Base-by-base conservation (phyloP, 1,140 invertebrate species). In the Diplogasteroides magnus region DNA sequence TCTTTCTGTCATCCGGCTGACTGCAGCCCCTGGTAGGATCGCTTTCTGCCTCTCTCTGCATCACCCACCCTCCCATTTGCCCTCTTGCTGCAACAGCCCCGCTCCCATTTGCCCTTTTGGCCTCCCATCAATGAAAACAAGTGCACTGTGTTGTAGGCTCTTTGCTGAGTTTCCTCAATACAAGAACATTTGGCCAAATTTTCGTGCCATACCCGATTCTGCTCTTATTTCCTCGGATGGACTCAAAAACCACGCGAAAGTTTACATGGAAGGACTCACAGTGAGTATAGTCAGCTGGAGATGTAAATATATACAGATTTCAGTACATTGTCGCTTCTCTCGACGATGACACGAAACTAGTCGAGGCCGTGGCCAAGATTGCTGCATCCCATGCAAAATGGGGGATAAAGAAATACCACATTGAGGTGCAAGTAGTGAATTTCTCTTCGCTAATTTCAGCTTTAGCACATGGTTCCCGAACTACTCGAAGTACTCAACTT, bases 171-270 rank as follows among this genome's bases (percentile, higher is more conserved):
- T 71, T 57, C 77, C 77, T n/a, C 58, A 77, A 14, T 80, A 79
- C 71, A 79, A 79, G 60, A 69, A 80, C 57, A 75, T 79, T 23
- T 79, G 77, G 77, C 77, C 77, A 1, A 73, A 78, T 31, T 79
- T 79, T 57, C 61, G 72, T 14, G 66, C 14, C 48, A 72, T 79
- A 13, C 70, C 77, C 2, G 77, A 79, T 60, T 72, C 67, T 2
- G 67, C 78, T 29, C 65, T 79, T 2, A 74, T 80, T 63, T 65
- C 63, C 57, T 75, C 77, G 27, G 56, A 62, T 2, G 69, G 71
- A 29, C 70, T 79, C 14, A 32, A 61, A 31, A 75, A 77, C 29
- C 78, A 79, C 64, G 78, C 74, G 48, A 32, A 29, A 19, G 71
- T 78, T 6, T 79, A 79, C 62, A 79, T 80, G 76, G 59, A 28